Evolutionary conservation across 2,888 invertebrate genomes (phyloP).

Genomic region (Notocelia uddmanniana): DNA sequence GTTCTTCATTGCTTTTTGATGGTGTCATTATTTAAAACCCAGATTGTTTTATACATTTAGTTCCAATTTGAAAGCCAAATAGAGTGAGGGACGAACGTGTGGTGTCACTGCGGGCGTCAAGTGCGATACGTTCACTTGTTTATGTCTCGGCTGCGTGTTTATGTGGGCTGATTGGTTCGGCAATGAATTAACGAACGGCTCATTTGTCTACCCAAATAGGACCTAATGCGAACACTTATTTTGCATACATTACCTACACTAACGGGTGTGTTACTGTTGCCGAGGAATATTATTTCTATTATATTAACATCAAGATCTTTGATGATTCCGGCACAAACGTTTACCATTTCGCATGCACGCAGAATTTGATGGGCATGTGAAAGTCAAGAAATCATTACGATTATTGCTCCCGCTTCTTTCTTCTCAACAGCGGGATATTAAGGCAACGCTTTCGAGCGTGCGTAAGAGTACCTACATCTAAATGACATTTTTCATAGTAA

Average conservation of each 20-base stretch:
- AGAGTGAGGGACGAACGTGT: constrained; percentile 55
- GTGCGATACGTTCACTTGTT: constrained; percentile 60
- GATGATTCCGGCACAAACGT: not conserved
- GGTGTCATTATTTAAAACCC: constrained; percentile 67
- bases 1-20: constrained; percentile 66
- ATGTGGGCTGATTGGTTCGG: constrained; percentile 60
- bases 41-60: constrained; percentile 62
- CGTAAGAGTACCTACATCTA: no score
- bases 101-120: constrained; percentile 62
- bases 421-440: not conserved
- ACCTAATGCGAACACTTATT: constrained; percentile 44
- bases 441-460: no score
- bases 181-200: constrained; percentile 53
- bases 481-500: no score
- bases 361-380: not conserved
- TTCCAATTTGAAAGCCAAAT: constrained; percentile 60
- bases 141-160: constrained; percentile 56
- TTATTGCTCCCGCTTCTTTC: not conserved
- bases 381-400: not conserved
- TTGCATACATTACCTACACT: constrained; percentile 27
- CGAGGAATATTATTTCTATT: not conserved
- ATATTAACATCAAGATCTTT: not conserved
- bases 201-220: constrained; percentile 52
- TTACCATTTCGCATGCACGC: not conserved
- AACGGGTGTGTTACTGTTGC: constrained; percentile 12